Percentiles rank a stretch among this genome's conserved stretches.
phyloP scores from a whole-genome alignment of 2,888 invertebrate genomes.

The Caenorhabditis auriculariae region DNA sequence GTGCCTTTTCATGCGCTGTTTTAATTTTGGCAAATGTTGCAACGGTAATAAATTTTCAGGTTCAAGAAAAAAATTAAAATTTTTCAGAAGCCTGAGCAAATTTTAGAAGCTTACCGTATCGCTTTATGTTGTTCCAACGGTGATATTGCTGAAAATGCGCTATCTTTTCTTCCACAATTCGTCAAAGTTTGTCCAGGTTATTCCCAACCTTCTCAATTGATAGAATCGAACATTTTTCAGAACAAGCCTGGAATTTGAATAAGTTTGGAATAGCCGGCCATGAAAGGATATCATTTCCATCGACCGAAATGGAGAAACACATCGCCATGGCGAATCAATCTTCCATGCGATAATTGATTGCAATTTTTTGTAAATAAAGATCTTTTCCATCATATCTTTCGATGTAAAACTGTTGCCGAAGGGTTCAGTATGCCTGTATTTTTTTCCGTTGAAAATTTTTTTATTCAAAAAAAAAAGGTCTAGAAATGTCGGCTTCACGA shows the following conservation, averaged over 20 bases:
- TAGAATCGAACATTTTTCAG: too few species aligned
- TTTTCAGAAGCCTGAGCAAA: conserved; percentile 12
- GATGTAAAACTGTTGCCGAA: too few species aligned
- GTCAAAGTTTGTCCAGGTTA: conserved; percentile 18
- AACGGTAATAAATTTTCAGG: conserved; percentile 5
- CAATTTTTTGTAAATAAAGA: too few species aligned
- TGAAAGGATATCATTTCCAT: conserved; percentile 5
- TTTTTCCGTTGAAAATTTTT: background rate
- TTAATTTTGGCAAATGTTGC: conserved; percentile 4
- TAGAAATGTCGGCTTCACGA: conserved; percentile 2
- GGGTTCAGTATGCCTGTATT: background rate
- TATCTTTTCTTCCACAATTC: conserved; percentile 14
- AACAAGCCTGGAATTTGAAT: conserved; percentile 17
- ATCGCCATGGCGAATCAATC: conserved; percentile 16
- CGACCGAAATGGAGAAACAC: conserved; percentile 11
- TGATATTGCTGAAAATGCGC: conserved; percentile 13
- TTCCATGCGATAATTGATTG: too few species aligned
- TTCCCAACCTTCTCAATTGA: background rate
- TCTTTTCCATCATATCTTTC: too few species aligned
- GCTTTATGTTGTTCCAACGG: conserved; percentile 11
- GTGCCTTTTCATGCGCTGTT: conserved; percentile 8
- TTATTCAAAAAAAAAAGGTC: background rate
- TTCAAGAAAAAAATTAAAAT: background rate
- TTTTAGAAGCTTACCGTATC: conserved; percentile 18
- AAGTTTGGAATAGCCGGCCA: conserved; percentile 14